Conservation (phyloP, 2,113 vertebrate species). For the Tachysurus fulvidraco region DNA sequence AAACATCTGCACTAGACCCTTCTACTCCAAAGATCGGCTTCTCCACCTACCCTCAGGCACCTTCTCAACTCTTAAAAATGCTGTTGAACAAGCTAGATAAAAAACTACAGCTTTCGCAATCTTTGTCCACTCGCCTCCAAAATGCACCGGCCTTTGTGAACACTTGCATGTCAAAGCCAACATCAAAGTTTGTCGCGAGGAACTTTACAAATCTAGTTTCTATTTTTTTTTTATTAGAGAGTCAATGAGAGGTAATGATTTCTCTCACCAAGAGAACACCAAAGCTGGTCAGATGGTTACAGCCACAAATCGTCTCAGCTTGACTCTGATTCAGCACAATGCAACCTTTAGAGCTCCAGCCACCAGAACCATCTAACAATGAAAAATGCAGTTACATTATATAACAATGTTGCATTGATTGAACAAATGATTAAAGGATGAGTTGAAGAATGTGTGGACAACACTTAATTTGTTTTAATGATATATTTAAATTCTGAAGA, state of each 20-base stretch:
- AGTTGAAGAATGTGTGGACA: background rate
- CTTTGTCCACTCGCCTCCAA: no score
- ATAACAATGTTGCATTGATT: background rate
- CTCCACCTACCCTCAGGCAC: no score
- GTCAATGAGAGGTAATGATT: background rate
- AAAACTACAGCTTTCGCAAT: no score
- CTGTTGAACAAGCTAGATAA: no score
- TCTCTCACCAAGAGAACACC: constrained; percentile 85
- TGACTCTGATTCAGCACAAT: constrained; percentile 71
- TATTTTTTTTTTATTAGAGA: background rate
- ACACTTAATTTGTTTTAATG: background rate
- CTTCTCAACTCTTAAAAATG: no score
- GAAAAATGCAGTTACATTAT: background rate
- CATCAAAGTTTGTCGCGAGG: no score
- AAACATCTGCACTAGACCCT: no score
- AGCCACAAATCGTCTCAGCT: constrained; percentile 83
- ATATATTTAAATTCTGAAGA: background rate
- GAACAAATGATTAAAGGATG: no score
- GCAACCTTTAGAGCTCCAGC: constrained; percentile 87
- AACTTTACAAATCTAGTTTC: no score
- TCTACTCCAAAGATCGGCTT: no score
- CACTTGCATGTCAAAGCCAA: no score
- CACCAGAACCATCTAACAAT: constrained; percentile 78
- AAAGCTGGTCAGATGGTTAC: constrained; percentile 94
- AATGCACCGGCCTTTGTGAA: no score